phyloP scores from a whole-genome alignment of 2,888 invertebrate genomes.

The Orthosia incerta region DNA sequence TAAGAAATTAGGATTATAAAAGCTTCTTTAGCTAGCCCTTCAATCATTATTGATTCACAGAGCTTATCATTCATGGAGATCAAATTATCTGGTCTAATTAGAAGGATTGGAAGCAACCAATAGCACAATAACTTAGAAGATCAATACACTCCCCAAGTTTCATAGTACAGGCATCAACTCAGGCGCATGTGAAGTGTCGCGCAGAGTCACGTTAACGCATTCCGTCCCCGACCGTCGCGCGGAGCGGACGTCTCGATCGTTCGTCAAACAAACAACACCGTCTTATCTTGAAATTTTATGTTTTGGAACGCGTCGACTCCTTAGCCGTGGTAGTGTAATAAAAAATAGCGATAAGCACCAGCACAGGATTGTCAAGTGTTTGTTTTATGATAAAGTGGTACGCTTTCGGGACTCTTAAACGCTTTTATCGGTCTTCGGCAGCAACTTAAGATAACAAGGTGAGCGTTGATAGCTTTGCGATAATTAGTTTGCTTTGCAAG shows the following conservation, averaged over 20 bases:
- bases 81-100: neutral
- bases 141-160: slow-evolving; percentile 46
- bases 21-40: neutral
- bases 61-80: neutral
- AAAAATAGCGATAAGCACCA: slow-evolving; percentile 76
- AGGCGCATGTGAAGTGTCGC: slow-evolving; percentile 75
- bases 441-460: slow-evolving; percentile 87
- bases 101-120: slow-evolving; percentile 16
- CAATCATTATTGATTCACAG: neutral
- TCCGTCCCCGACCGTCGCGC: slow-evolving; percentile 76
- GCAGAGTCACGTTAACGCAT: slow-evolving; percentile 76
- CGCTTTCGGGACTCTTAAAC: slow-evolving; percentile 78
- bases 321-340: slow-evolving; percentile 76
- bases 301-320: slow-evolving; percentile 72
- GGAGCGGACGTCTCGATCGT: slow-evolving; percentile 72
- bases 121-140: slow-evolving; percentile 29
- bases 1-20: neutral
- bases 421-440: slow-evolving; percentile 81
- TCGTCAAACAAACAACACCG: slow-evolving; percentile 56
- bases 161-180: slow-evolving; percentile 73
- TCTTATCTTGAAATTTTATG: slow-evolving; percentile 76
- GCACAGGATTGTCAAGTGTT: slow-evolving; percentile 78
- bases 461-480: slow-evolving; percentile 88
- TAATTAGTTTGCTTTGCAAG: slow-evolving; percentile 81
- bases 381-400: slow-evolving; percentile 80